Conservation (phyloP, 2,113 vertebrate species). For the Hippocampus barbouri region DNA sequence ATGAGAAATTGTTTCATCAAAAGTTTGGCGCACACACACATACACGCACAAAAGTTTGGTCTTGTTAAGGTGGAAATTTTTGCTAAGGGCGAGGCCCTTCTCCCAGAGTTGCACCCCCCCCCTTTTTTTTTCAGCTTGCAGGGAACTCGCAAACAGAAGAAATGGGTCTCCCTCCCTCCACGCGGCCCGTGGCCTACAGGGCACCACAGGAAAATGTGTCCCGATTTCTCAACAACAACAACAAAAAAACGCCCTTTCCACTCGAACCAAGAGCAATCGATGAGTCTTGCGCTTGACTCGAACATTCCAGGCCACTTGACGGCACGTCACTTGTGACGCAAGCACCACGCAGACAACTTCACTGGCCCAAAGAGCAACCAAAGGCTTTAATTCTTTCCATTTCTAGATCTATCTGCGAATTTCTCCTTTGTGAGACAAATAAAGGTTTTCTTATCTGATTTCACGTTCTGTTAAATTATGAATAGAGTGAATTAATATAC, state of each 20-base stretch:
- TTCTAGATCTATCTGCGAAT: no score
- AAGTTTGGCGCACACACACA: neutral
- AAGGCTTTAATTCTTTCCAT: no score
- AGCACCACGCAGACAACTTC: no score
- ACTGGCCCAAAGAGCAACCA: no score
- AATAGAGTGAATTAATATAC: no score
- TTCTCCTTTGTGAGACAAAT: no score
- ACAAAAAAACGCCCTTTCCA: neutral
- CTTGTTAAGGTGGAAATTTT: neutral
- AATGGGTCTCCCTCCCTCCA: neutral
- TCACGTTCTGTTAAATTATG: no score
- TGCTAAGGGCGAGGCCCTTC: neutral
- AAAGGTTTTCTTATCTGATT: no score
- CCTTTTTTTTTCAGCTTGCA: neutral
- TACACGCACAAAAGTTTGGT: neutral
- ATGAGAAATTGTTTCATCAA: neutral
- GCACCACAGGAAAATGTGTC: no score
- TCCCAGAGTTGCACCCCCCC: neutral
- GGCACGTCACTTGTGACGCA: neutral
- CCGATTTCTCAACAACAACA: neutral
- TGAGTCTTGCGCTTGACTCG: neutral
- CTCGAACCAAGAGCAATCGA: neutral
- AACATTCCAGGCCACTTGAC: neutral
- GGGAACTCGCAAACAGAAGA: neutral
- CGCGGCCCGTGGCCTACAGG: neutral